phyloP scores from a whole-genome alignment of 2,113 vertebrate species.

The Phrynosoma blainvillii region DNA sequence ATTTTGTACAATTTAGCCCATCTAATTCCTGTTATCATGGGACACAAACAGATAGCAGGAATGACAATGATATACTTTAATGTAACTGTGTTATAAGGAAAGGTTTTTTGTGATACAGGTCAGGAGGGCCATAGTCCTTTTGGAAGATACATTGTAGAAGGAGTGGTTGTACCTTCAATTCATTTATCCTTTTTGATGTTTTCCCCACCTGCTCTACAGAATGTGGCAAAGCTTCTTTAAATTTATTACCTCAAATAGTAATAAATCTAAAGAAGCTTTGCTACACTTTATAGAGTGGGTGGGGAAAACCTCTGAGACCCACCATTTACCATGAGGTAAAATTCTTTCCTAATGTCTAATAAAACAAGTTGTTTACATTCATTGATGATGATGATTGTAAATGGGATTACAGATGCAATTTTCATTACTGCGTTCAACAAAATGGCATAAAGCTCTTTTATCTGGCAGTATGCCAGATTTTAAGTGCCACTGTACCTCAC shows the following conservation, averaged over 20 bases:
- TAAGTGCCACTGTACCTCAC: not conserved
- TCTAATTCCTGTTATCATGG: not conserved
- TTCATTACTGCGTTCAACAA: not conserved
- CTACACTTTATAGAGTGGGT: not conserved
- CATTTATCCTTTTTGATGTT: not conserved
- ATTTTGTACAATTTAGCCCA: not conserved
- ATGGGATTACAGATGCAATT: not conserved
- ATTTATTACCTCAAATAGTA: not conserved
- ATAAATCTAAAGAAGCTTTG: not conserved
- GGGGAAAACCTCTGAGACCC: not conserved
- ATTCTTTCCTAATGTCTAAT: not conserved
- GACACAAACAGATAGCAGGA: not conserved
- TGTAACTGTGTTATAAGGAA: not conserved
- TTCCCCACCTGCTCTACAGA: no score
- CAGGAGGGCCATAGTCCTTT: not conserved
- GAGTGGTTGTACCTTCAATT: not conserved
- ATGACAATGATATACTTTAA: not conserved
- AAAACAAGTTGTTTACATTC: not conserved
- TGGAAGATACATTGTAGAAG: not conserved
- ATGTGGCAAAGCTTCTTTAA: no score
- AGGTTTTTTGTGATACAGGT: not conserved
- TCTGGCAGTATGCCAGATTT: conserved; percentile 3
- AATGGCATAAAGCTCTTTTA: not conserved
- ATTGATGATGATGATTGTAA: not conserved
- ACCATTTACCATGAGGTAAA: not conserved